Evolutionary conservation across 2,113 vertebrate genomes (phyloP).

Genomic region (Loxodonta africana): DNA sequence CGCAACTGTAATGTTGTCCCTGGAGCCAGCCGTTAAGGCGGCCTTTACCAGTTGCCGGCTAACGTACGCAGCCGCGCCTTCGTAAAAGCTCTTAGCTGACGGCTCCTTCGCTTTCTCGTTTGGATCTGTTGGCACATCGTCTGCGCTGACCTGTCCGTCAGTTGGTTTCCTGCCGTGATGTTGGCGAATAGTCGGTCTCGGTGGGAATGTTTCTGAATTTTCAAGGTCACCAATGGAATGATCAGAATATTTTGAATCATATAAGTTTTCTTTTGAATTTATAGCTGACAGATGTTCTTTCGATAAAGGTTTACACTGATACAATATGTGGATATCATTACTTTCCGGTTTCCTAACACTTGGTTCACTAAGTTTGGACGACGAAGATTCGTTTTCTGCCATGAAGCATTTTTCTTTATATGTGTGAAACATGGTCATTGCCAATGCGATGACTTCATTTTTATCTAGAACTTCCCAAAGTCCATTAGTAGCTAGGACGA

Average conservation of each 20-base stretch:
- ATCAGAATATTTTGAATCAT: conserved; percentile 26
- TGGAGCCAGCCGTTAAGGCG: conserved; percentile 86
- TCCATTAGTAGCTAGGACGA: conserved; percentile 87
- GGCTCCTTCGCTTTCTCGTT: not conserved
- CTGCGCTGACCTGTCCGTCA: not conserved
- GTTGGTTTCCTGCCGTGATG: not conserved
- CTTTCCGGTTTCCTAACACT: not conserved
- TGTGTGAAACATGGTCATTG: conserved; percentile 74
- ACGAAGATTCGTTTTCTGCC: not conserved
- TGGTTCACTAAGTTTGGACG: not conserved
- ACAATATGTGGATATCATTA: not conserved
- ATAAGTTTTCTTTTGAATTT: not conserved
- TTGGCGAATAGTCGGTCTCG: not conserved
- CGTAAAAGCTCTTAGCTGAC: conserved; percentile 21
- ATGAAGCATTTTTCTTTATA: not conserved
- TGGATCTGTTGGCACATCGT: not conserved
- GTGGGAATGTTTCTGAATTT: not conserved
- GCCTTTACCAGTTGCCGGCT: conserved; percentile 81
- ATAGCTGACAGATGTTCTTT: not conserved
- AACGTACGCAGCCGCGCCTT: conserved; percentile 70
- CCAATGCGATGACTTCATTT: conserved; percentile 82
- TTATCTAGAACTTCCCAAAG: conserved; percentile 87
- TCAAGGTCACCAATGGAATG: not conserved
- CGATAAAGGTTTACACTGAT: conserved; percentile 57
- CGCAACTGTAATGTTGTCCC: conserved; percentile 86